Base-by-base conservation (phyloP, 1,140 invertebrate species). In the Hylyphantes graminicola region DNA sequence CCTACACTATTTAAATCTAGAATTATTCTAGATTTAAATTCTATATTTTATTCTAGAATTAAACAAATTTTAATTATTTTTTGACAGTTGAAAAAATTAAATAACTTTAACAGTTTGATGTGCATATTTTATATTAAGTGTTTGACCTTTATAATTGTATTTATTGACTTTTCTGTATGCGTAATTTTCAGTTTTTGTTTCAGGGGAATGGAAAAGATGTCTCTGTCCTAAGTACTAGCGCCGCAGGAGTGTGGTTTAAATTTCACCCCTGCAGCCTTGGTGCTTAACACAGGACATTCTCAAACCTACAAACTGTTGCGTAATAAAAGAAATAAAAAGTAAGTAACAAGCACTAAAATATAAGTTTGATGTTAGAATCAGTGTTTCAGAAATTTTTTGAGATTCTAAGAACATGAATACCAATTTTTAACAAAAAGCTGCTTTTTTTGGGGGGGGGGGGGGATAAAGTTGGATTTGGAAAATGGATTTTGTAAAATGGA, bases 141-240 rank as follows among this genome's bases (percentile, higher is more conserved):
- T 59, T 59, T n/a, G 2, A 59, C 2, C n/a, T 59, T 59, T 12
- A 59, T 59, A 59, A 59, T 7, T 7, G 57, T 7, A 59, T 9
- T 59, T 0, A 59, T 12, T 59, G n/a, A 59, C 57, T 13, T 59
- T n/a, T 59, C 57, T 59, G 2, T 59, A 35, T 59, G n/a, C 11
- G 57, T 13, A 59, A 13, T 59, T 2, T 59, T 59, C 2, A 13
- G 57, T 59, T 59, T 13, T n/a, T n/a, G 2, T 13, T 59, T 59
- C 57, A 74, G 35, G 35, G 35, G 35, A 35, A 35, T 35, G 35
- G 65, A 80, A 72, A 57, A 55, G 80, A 59, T 83, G 80, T 83
- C 82, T 79, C 77, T 83, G 86, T 85, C 83, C 88, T 88, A 87
- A 88, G 86, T 87, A 88, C 87, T 86, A 88, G 87, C 86, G 87